These are phyloP conservation scores for Nemopilema nomurai DNA, from an alignment of 30 jellyfish, hydroid and myxozoan species.

Conservation along the genomic window DNA sequence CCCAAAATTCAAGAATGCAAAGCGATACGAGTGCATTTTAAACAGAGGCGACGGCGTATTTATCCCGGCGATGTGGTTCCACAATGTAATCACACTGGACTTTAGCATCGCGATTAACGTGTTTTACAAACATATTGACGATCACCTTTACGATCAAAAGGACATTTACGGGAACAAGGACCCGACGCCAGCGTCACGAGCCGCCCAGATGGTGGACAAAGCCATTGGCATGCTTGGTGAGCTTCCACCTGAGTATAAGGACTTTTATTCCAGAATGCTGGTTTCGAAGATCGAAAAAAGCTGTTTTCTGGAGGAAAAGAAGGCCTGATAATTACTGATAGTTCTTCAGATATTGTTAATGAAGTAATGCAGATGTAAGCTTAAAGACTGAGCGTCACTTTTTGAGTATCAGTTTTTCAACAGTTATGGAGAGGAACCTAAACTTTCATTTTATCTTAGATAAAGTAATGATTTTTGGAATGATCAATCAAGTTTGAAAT, in stretches of 20 bases:
- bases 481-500: too few relatives aligned
- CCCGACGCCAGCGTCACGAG: constrained; percentile 75
- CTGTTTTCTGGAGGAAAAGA: background rate
- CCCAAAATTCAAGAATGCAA: constrained; percentile 73
- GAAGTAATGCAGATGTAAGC: background rate
- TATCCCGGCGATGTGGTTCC: constrained; percentile 97
- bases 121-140: constrained; percentile 75
- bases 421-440: too few relatives aligned
- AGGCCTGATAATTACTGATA: background rate
- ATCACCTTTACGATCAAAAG: constrained; percentile 58
- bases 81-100: constrained; percentile 76
- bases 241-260: constrained; percentile 79
- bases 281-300: constrained; percentile 55
- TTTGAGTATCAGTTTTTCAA: too few relatives aligned
- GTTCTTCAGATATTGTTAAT: background rate
- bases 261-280: constrained; percentile 70
- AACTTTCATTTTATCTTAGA: too few relatives aligned
- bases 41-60: constrained; percentile 87
- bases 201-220: constrained; percentile 75
- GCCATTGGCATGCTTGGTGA: constrained; percentile 61
- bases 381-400: too few relatives aligned
- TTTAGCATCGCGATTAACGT: constrained; percentile 77
- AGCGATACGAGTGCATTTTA: constrained; percentile 57
- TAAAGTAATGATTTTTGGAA: too few relatives aligned
- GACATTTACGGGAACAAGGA: constrained; percentile 94